Evolutionary conservation across 1,140 invertebrate genomes (phyloP), one percentile per base, ranked within the genome.

Genomic region (Hormaphis cornu): DNA sequence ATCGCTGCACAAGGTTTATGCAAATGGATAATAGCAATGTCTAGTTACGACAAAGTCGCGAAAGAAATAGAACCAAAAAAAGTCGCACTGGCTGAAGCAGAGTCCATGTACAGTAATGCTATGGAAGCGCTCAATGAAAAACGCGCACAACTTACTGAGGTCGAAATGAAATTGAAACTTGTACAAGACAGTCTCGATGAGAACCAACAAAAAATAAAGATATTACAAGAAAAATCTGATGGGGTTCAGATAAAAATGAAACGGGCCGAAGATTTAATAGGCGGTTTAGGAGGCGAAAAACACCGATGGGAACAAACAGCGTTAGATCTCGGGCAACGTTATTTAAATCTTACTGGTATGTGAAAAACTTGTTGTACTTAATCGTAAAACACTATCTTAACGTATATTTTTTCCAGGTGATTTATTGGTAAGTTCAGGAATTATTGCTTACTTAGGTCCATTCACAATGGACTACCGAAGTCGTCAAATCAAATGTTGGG

Each of bases 41-140:
- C 95, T 74, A 91, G 95, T 1, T 96, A 96, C 74, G 93, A 97
- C 75, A 79, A 90, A 8, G 94, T 97, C 1, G 93, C 91, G 37
- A 94, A 95, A 80, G 92, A 97, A 69, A 94, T 98, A 0, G 91
- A 89, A 1, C 94, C 94, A 0, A 97, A 97, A 77, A 94, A 95
- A 77, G 87, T 86, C 0, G 88, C 89, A 70, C 75, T 94, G 16
- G 85, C 82, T 8, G 86, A 90, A 77, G 89, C 90, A 0, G 89
- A 94, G 76, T 82, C 80, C 1, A 91, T 95, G 75, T 78, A 95
- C 0, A 85, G 89, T 1, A 76, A 81, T 37, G 93, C 95, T 76
- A 95, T 95, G 90, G 89, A 89, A 73, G 91, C 87, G 28, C 79
- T 98, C 1, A 94, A 95, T 76, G 87, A 86, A 35, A 97, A 97